A percentile compares a stretch with the other conserved stretches of the same genome.
These are phyloP conservation scores for Malthinus flaveolus DNA, from an alignment of 2,888 invertebrate species.

Conservation along the genomic window DNA sequence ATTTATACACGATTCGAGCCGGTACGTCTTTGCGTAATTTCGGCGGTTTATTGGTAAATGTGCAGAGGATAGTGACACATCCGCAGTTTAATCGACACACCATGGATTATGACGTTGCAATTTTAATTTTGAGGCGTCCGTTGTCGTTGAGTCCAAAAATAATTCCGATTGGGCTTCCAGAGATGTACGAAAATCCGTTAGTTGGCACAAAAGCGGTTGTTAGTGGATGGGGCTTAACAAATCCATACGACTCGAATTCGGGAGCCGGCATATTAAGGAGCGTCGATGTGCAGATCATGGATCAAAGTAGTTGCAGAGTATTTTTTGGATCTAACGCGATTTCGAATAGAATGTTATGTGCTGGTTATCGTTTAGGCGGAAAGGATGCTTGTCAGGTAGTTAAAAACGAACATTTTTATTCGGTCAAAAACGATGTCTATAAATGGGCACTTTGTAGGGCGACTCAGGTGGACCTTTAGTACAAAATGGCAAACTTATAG, in stretches of 20 bases:
- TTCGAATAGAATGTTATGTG: constrained; percentile 77
- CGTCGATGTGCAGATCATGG: constrained; percentile 70
- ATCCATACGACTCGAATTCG: constrained; percentile 32
- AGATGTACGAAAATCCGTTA: neutral
- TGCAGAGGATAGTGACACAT: neutral
- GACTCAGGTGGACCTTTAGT: constrained; percentile 78
- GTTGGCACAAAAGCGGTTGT: constrained; percentile 5
- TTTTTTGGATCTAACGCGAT: constrained; percentile 69
- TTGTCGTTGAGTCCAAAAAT: neutral
- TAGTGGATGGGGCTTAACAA: constrained; percentile 11
- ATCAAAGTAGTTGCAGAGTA: constrained; percentile 65
- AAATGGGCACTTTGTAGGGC: constrained; percentile 56
- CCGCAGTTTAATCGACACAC: neutral
- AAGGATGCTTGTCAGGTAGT: constrained; percentile 72
- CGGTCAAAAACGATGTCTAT: too few relatives aligned
- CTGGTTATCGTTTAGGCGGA: constrained; percentile 69
- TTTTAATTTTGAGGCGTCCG: constrained; percentile 2
- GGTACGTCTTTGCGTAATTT: neutral
- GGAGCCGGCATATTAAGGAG: constrained; percentile 71
- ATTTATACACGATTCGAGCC: neutral
- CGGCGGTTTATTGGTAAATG: neutral
- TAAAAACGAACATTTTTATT: too few relatives aligned
- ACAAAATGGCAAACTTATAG: constrained; percentile 57
- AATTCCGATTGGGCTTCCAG: neutral
- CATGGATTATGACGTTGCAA: constrained; percentile 8